Percentiles rank a stretch among this genome's conserved stretches.
Evolutionary conservation across 2,113 vertebrate genomes (phyloP).

Genomic region (Orientallactaga bullata): DNA sequence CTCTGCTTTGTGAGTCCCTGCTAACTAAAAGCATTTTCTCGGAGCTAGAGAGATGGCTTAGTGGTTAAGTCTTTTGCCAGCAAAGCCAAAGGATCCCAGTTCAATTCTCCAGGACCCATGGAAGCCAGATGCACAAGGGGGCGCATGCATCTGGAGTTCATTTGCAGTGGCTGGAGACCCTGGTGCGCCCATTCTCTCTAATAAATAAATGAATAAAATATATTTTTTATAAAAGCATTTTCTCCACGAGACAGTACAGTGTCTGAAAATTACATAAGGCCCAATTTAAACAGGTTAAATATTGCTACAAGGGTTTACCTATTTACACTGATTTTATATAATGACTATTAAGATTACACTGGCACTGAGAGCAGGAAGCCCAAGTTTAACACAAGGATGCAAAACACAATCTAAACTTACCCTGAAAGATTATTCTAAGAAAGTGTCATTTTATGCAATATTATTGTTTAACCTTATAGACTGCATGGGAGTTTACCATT

Average conservation of each 20-base stretch:
- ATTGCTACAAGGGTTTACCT: neutral
- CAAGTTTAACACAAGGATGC: neutral
- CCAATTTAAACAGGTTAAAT: neutral
- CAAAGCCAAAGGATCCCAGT: too few species aligned
- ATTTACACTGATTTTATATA: slow-evolving; percentile 23
- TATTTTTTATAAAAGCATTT: too few species aligned
- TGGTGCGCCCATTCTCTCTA: too few species aligned
- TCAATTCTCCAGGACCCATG: too few species aligned
- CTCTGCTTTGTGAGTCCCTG: neutral
- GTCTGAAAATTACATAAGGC: neutral
- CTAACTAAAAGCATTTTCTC: neutral
- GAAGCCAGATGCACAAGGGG: too few species aligned
- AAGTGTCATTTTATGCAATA: slow-evolving; percentile 36
- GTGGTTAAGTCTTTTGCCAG: too few species aligned
- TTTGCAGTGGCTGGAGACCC: too few species aligned
- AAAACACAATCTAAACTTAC: neutral
- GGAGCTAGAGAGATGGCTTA: too few species aligned
- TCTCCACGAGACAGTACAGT: neutral
- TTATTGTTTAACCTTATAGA: neutral
- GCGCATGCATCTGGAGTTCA: too few species aligned
- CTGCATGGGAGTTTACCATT: neutral
- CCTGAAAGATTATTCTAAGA: slow-evolving; percentile 16
- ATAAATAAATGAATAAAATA: too few species aligned
- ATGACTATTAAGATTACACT: neutral
- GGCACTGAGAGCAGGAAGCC: slow-evolving; percentile 17